Evolutionary conservation across 2,797 vertebrate genomes (phyloP).

Genomic region (Mastacembelus armatus): DNA sequence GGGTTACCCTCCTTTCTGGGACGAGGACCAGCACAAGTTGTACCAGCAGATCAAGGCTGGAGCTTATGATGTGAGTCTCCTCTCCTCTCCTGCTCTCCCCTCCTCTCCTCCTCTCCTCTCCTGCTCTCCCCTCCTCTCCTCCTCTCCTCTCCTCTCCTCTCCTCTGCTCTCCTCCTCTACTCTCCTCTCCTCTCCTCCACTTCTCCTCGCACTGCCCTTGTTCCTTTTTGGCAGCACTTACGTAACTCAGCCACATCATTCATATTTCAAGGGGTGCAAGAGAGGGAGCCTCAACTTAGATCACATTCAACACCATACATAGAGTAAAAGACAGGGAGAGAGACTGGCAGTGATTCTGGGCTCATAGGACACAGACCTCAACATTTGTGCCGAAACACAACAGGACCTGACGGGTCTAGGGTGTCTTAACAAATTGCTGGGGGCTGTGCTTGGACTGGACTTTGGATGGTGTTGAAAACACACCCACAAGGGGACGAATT

Average conservation of each 20-base stretch:
- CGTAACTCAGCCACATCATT: constrained; percentile 73
- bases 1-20: constrained; percentile 98
- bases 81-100: constrained; percentile 4
- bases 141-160: too few species aligned
- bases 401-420: constrained; percentile 25
- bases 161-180: constrained; percentile 45
- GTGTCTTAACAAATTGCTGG: constrained; percentile 34
- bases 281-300: constrained; percentile 56
- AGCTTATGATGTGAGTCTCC: constrained; percentile 93
- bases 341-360: constrained; percentile 40
- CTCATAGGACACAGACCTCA: constrained; percentile 35
- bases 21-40: constrained; percentile 98
- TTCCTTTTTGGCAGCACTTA: constrained; percentile 63
- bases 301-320: constrained; percentile 37
- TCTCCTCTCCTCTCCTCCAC: not conserved
- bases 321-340: constrained; percentile 10
- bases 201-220: constrained; percentile 43
- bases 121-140: constrained; percentile 26
- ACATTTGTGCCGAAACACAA: constrained; percentile 42
- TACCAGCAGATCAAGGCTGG: constrained; percentile 99
- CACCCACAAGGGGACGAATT: not conserved
- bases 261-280: constrained; percentile 70
- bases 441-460: constrained; percentile 15
- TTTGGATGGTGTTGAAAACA: constrained; percentile 14
- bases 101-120: not conserved